Evolutionary conservation across 2,888 invertebrate species (phyloP).

Genomic region (Biston betularia): DNA sequence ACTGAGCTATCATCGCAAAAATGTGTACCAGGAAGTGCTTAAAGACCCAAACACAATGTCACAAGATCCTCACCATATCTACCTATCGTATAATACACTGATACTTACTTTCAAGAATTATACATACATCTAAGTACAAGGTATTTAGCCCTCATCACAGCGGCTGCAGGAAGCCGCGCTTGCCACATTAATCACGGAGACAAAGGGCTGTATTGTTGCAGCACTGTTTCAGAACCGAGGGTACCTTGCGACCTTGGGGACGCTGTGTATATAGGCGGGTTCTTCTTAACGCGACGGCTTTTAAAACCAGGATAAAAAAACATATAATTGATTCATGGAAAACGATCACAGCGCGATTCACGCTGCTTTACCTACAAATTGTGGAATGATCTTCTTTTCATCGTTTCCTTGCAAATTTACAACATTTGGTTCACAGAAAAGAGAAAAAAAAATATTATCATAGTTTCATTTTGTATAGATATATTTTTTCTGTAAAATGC

Average conservation of each 20-base stretch:
- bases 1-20: too few relatives aligned
- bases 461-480: too few relatives aligned
- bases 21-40: background rate
- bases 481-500: too few relatives aligned
- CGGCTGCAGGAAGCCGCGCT: constrained; percentile 42
- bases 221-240: constrained; percentile 41
- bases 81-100: background rate
- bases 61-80: background rate
- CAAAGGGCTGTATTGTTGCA: constrained; percentile 49
- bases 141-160: constrained; percentile 32
- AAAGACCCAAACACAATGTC: background rate
- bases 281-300: background rate
- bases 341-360: too few relatives aligned
- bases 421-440: too few relatives aligned
- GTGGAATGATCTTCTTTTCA: too few relatives aligned
- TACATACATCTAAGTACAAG: constrained; percentile 12
- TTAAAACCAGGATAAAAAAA: background rate
- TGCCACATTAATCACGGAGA: constrained; percentile 50
- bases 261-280: background rate
- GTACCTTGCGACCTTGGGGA: constrained; percentile 40
- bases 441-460: too few relatives aligned
- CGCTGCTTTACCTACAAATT: too few relatives aligned
- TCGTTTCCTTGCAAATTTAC: too few relatives aligned
- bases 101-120: constrained; percentile 3
- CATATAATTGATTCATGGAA: too few relatives aligned